phyloP scores from a whole-genome alignment of 2,113 vertebrate genomes.

The Emydura subglobosa region DNA sequence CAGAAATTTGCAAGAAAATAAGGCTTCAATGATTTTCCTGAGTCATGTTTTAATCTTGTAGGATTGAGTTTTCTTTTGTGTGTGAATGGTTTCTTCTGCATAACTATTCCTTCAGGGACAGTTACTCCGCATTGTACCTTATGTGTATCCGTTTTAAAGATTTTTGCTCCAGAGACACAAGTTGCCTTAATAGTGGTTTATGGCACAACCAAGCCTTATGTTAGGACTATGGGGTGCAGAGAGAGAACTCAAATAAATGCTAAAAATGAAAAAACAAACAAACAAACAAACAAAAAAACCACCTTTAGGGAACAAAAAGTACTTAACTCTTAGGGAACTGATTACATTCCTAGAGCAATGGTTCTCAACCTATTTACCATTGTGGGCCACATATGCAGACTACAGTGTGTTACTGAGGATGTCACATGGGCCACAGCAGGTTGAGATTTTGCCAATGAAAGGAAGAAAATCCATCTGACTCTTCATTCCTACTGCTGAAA shows the following conservation, averaged over 20 bases:
- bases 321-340: no score
- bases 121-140: neutral
- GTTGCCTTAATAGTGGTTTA: constrained; percentile 59
- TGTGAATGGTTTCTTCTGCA: neutral
- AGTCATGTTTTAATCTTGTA: neutral
- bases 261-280: neutral
- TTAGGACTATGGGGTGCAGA: neutral
- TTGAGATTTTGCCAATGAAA: neutral
- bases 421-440: no score
- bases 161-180: neutral
- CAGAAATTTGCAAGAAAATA: rapidly evolving
- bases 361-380: no score
- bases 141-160: neutral
- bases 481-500: no score
- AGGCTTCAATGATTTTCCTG: neutral
- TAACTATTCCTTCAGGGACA: constrained; percentile 43
- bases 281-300: no score
- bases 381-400: no score
- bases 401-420: no score
- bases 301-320: no score
- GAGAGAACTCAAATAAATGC: neutral
- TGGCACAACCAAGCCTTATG: neutral
- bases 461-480: no score
- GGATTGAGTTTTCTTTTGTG: neutral
- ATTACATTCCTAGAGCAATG: no score